Evolutionary conservation across 2,888 invertebrate species (phyloP), one percentile per base, ranked within the genome.

Genomic region (Oligia latruncula): DNA sequence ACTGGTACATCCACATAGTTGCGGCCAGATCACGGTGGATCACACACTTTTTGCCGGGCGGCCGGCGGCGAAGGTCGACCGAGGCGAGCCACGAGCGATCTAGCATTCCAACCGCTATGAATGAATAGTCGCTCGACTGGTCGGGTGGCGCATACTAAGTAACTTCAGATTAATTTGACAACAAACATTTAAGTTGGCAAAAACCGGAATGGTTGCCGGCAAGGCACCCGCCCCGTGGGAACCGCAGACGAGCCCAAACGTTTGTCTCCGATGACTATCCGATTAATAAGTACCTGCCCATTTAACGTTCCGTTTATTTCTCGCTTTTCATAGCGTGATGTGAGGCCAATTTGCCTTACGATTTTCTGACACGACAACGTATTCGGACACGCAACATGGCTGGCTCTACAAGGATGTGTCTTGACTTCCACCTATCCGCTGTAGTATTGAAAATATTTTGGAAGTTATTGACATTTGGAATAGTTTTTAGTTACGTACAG

Each of bases 141-240:
- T 96, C 93, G 92, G 90, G 92, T 91, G 91, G 91, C 94, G 95
- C 95, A 96, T 95, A 95, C 95, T 95, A 94, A 95, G 94, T 93
- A 91, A 94, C 94, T 95, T 94, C 93, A 95, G 96, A 96, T 96
- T 95, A 96, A 97, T 96, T 97, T 96, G 96, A 96, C 96, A 96
- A 96, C 96, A 96, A 96, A 96, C 95, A 95, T 95, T 95, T 94
- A 94, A 94, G 96, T 94, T 95, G 90, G 96, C 95, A 93, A 95
- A 95, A 96, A 96, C 96, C 96, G 96, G 96, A 95, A 93, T 95
- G 92, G 90, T 91, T 84, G 90, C 90, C 91, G 88, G 76, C 88
- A 82, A 77, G 93, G 94, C 95, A 95, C 94, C 94, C 95, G 95
- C 95, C 95, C 94, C 96, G 95, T 95, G 95, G 96, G 96, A 97